Conservation (phyloP, 2,797 vertebrate genomes). For the Thamnophis elegans region DNA sequence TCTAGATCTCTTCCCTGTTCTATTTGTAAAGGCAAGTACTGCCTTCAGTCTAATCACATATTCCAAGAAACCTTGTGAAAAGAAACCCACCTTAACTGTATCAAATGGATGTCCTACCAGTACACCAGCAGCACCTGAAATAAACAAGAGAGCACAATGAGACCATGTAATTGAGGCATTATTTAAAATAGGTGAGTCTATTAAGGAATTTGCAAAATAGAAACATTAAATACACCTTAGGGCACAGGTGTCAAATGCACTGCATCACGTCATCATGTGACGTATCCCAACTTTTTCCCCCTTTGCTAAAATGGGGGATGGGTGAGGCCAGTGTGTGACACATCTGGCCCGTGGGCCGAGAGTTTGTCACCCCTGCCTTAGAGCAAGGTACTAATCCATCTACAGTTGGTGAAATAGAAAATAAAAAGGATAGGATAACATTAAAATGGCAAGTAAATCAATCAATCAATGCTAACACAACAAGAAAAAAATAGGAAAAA, state of each 20-base stretch:
- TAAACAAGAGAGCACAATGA: slow-evolving; percentile 30
- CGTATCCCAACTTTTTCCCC: no score
- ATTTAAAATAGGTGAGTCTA: not conserved
- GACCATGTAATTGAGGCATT: not conserved
- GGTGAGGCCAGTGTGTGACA: no score
- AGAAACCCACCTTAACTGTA: slow-evolving; percentile 92
- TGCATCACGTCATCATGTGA: no score
- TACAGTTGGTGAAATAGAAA: not conserved
- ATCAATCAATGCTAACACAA: not conserved
- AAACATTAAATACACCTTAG: not conserved
- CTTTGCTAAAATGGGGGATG: no score
- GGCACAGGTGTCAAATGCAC: not conserved
- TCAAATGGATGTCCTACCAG: slow-evolving; percentile 96
- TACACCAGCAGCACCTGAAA: slow-evolving; percentile 91
- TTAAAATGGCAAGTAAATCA: not conserved
- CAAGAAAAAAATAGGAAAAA: not conserved
- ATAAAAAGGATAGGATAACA: not conserved
- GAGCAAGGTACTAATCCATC: not conserved
- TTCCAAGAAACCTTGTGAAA: not conserved
- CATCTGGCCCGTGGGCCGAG: no score
- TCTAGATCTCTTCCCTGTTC: not conserved
- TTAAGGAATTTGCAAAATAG: not conserved
- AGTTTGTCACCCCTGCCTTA: no score
- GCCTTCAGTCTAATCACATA: slow-evolving; percentile 2
- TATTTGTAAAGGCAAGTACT: not conserved